Base-by-base conservation (phyloP, 2,888 invertebrate species). In the Lepas anatifera region DNA sequence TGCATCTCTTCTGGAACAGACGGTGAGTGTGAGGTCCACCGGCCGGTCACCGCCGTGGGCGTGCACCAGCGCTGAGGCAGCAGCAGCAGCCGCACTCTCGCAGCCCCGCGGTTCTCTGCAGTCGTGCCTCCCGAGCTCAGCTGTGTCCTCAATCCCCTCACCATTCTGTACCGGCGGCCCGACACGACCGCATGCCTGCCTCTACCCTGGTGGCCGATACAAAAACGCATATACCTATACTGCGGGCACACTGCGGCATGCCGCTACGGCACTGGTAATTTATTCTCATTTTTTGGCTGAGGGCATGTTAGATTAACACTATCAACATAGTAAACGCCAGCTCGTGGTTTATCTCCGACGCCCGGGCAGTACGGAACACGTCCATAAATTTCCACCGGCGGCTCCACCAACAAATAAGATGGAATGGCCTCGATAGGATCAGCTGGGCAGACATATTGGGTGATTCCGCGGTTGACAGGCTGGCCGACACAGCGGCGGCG, bases 281-380 rank as follows among this genome's bases (percentile, higher is more conserved):
- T 58, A 58, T 58, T 58, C 58, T 7, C 58, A 58, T 35, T 58
- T 58, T 58, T 58, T 58, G 58, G 58, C 58, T n/a, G 58, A 58
- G 58, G 32, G 58, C 58, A 58, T 58, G 58, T 58, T 58, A 58
- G 58, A 58, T 58, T 58, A 58, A 58, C 58, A 58, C 58, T 58
- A 58, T 58, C 58, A 58, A 58, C 58, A 32, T 58, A 58, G 58
- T 58, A 58, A 58, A 58, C 58, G 58, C 58, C 58, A 58, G 22
- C 32, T 32, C 22, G 58, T 58, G 58, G 58, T 58, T 58, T 58
- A 58, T 58, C 58, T 32, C 32, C 35, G 58, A 58, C 58, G 58
- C 58, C 58, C 58, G 58, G n/a, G 35, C 58, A 35, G 58, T 35
- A 58, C 32, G 58, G 35, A 58, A 58, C 58, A 58, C 35, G 58